These are phyloP conservation scores for Troides aeacus DNA, from an alignment of 2,888 invertebrate species.

Conservation along the genomic window DNA sequence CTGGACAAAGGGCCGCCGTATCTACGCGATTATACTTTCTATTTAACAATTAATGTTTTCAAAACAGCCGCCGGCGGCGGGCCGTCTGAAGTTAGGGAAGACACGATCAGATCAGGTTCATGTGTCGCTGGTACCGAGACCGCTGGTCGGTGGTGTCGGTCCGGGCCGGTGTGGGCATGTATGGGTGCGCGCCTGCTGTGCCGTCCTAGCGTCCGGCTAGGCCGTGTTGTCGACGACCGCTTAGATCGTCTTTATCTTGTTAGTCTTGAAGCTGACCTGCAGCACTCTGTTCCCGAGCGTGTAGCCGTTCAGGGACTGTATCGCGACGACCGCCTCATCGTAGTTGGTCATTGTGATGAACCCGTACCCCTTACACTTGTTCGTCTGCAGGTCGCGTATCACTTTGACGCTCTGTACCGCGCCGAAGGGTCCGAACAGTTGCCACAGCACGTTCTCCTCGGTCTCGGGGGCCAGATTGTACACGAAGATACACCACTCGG, in stretches of 20 bases:
- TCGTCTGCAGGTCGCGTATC: slow-evolving; percentile 93
- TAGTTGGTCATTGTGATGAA: slow-evolving; percentile 98
- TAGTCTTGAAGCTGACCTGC: slow-evolving; percentile 95
- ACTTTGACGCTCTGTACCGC: slow-evolving; percentile 96
- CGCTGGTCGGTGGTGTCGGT: slow-evolving; percentile 33
- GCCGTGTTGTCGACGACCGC: slow-evolving; percentile 63
- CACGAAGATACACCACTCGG: slow-evolving; percentile 96
- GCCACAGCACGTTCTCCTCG: slow-evolving; percentile 97
- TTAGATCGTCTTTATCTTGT: slow-evolving; percentile 87
- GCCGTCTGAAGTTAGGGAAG: slow-evolving; percentile 49
- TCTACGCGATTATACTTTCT: slow-evolving; percentile 59
- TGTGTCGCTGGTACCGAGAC: slow-evolving; percentile 30
- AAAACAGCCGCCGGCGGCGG: slow-evolving; percentile 41
- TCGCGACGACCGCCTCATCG: slow-evolving; percentile 95
- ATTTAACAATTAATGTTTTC: slow-evolving; percentile 53
- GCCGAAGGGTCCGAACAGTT: slow-evolving; percentile 96
- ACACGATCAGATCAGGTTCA: slow-evolving; percentile 48
- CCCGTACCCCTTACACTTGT: slow-evolving; percentile 97
- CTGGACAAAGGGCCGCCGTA: slow-evolving; percentile 60
- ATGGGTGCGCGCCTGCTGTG: slow-evolving; percentile 78
- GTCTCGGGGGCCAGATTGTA: slow-evolving; percentile 98
- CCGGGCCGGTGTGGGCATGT: slow-evolving; percentile 49
- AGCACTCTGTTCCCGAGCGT: slow-evolving; percentile 93
- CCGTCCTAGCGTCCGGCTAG: slow-evolving; percentile 76
- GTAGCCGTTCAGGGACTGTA: slow-evolving; percentile 95